These are phyloP conservation scores for Drymonia ruficornis DNA, from an alignment of 2,888 invertebrate species.

Conservation along the genomic window DNA sequence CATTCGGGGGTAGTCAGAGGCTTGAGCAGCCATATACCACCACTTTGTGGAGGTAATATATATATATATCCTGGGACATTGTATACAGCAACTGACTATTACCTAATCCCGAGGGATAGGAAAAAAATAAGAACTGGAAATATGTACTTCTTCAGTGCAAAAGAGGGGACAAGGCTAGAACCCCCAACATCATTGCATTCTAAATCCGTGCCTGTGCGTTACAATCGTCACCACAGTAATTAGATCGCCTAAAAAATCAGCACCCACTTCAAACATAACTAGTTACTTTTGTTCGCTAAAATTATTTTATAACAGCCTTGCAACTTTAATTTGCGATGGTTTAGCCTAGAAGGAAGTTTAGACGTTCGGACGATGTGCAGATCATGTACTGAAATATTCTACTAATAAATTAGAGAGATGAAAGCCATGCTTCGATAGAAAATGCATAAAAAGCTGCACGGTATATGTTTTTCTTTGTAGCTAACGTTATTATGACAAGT, in stretches of 20 bases:
- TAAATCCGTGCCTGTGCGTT: conserved; percentile 1
- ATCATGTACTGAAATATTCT: conserved; percentile 26
- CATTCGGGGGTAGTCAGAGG: too few species aligned
- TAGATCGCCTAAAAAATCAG: conserved; percentile 4
- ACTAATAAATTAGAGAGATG: conserved; percentile 20
- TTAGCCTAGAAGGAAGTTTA: conserved; percentile 34
- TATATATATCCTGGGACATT: too few species aligned
- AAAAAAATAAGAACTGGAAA: too few species aligned
- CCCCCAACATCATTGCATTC: not conserved
- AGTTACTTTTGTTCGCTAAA: conserved; percentile 5
- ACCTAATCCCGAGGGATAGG: too few species aligned
- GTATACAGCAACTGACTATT: too few species aligned
- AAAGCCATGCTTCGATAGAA: conserved; percentile 10
- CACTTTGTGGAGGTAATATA: too few species aligned
- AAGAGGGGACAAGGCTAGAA: not conserved
- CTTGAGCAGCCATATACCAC: too few species aligned
- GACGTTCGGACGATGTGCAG: conserved; percentile 33
- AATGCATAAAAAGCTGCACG: conserved; percentile 17
- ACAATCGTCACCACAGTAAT: conserved; percentile 3
- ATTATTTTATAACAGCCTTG: conserved; percentile 1
- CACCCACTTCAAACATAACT: not conserved
- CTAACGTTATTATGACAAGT: conserved; percentile 1
- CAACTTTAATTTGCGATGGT: conserved; percentile 22
- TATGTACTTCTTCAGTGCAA: not conserved
- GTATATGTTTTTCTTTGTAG: not conserved